Evolutionary conservation across 2,888 invertebrate species (phyloP).

Genomic region (Germaria angustata): DNA sequence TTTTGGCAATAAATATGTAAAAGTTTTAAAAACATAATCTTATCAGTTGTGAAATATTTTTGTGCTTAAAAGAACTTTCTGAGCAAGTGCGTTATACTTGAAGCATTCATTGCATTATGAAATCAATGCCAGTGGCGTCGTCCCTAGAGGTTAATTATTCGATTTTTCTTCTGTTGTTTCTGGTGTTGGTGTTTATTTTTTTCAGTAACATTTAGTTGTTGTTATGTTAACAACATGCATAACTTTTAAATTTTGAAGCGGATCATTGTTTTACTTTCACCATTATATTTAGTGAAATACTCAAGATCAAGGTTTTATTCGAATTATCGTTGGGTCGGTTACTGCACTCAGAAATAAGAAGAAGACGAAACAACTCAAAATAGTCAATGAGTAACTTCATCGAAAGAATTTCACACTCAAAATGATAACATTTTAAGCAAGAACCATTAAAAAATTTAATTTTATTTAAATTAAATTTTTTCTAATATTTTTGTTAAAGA

Average conservation of each 20-base stretch:
- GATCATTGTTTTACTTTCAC: not conserved
- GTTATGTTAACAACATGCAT: slow-evolving; percentile 46
- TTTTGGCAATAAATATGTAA: slow-evolving; percentile 56
- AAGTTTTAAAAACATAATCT: slow-evolving; percentile 45
- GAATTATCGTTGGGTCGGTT: slow-evolving; percentile 73
- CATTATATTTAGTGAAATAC: slow-evolving; percentile 46
- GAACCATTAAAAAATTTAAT: slow-evolving; percentile 2
- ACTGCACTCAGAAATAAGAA: slow-evolving; percentile 71
- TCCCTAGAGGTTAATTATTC: not conserved
- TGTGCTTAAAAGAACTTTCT: not conserved
- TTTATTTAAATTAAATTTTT: slow-evolving; percentile 9
- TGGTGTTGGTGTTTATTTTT: too few species aligned
- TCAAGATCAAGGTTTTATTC: slow-evolving; percentile 75
- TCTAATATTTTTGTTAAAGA: slow-evolving; percentile 43
- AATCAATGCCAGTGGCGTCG: not conserved
- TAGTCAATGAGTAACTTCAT: slow-evolving; percentile 63
- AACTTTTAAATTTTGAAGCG: not conserved
- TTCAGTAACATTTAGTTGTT: not conserved
- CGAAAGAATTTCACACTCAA: slow-evolving; percentile 13
- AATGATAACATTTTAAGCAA: not conserved
- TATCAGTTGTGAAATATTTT: slow-evolving; percentile 43
- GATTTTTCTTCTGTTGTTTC: not conserved
- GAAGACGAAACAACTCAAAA: slow-evolving; percentile 44
- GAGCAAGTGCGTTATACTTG: not conserved
- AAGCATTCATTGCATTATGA: slow-evolving; percentile 5